Evolutionary conservation across 2,888 invertebrate species (phyloP).

Genomic region (Parelbella ahira): DNA sequence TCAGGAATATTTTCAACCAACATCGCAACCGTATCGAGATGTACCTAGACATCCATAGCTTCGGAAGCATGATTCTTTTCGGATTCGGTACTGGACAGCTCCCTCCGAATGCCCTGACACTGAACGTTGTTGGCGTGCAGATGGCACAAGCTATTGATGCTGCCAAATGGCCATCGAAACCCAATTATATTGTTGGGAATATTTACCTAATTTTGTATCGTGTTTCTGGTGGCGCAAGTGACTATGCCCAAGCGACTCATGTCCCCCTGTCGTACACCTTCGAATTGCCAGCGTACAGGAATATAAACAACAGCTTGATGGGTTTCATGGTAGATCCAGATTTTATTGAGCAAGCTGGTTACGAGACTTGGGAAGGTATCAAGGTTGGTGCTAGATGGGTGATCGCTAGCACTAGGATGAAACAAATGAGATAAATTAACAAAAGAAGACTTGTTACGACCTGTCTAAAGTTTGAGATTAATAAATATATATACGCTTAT

Average conservation of each 20-base stretch:
- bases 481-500: too few species aligned
- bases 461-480: too few species aligned
- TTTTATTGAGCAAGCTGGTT: slow-evolving; percentile 78
- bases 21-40: slow-evolving; percentile 74
- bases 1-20: slow-evolving; percentile 78
- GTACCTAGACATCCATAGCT: slow-evolving; percentile 88
- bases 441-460: too few species aligned
- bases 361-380: slow-evolving; percentile 82
- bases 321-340: slow-evolving; percentile 57
- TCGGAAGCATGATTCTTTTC: slow-evolving; percentile 81
- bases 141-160: slow-evolving; percentile 67
- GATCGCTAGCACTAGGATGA: slow-evolving; percentile 22
- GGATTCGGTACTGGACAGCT: slow-evolving; percentile 58
- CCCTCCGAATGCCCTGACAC: slow-evolving; percentile 67
- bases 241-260: slow-evolving; percentile 78
- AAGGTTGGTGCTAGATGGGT: slow-evolving; percentile 71
- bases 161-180: slow-evolving; percentile 61
- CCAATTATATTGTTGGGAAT: slow-evolving; percentile 73
- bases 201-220: slow-evolving; percentile 73
- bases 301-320: slow-evolving; percentile 35
- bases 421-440: not conserved
- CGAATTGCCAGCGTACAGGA: slow-evolving; percentile 74
- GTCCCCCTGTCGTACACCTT: slow-evolving; percentile 81
- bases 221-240: slow-evolving; percentile 83
- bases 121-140: slow-evolving; percentile 55